Conservation (phyloP, 2,113 vertebrate species). For the Brachirus orientalis region DNA sequence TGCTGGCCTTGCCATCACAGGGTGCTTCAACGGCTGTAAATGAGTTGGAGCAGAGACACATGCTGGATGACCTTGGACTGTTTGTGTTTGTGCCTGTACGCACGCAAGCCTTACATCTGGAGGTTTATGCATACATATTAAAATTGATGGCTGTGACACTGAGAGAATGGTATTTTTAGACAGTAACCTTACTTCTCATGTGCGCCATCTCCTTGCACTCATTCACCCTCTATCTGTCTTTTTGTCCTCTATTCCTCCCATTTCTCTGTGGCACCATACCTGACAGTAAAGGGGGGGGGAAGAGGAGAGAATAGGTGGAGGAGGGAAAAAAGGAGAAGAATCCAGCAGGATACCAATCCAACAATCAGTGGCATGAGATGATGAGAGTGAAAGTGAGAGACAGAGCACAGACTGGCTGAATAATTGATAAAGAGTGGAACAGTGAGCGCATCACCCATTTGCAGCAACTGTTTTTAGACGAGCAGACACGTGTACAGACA, state of each 20-base stretch:
- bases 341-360: slow-evolving; percentile 45
- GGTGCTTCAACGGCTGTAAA: slow-evolving; percentile 53
- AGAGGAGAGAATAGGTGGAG: background rate
- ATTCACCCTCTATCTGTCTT: slow-evolving; percentile 45
- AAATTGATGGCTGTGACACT: slow-evolving; percentile 49
- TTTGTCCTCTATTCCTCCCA: slow-evolving; percentile 3
- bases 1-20: slow-evolving; percentile 55
- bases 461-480: slow-evolving; percentile 50
- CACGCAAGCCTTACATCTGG: slow-evolving; percentile 17
- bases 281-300: slow-evolving; percentile 50
- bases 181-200: slow-evolving; percentile 50
- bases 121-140: slow-evolving; percentile 53
- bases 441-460: slow-evolving; percentile 63
- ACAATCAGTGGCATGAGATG: slow-evolving; percentile 62
- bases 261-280: slow-evolving; percentile 32
- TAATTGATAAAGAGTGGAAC: slow-evolving; percentile 69
- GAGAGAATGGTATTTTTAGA: slow-evolving; percentile 66
- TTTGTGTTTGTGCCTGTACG: slow-evolving; percentile 9
- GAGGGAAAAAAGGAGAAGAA: slow-evolving; percentile 8
- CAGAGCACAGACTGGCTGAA: slow-evolving; percentile 55
- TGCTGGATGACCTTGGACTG: slow-evolving; percentile 62
- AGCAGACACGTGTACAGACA: slow-evolving; percentile 45
- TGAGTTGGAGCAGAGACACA: slow-evolving; percentile 53
- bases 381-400: slow-evolving; percentile 49
- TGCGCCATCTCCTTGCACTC: slow-evolving; percentile 21